A percentile compares a stretch with the other conserved stretches of the same genome.
These are phyloP conservation scores for Hipposideros larvatus DNA, from an alignment of 2,797 vertebrate species.

Conservation along the genomic window DNA sequence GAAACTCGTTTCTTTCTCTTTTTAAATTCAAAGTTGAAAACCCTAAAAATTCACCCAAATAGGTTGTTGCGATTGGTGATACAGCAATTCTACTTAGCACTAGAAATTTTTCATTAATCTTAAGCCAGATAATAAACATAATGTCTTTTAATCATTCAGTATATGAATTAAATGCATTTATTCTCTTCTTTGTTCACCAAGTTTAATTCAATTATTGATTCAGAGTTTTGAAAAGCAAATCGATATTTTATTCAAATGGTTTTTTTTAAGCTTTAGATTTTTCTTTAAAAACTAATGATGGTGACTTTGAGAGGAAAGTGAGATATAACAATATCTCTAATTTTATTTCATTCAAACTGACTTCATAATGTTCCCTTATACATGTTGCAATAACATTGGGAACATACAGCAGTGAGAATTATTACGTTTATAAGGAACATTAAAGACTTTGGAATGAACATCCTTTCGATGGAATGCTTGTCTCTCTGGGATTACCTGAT, in stretches of 20 bases:
- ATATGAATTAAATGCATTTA: neutral
- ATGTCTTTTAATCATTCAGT: neutral
- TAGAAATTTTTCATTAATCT: neutral
- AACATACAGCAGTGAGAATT: neutral
- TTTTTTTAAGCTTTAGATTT: conserved; percentile 51
- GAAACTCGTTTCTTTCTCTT: neutral
- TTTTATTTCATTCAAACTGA: conserved; percentile 43
- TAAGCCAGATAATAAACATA: neutral
- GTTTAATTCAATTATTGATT: conserved; percentile 20
- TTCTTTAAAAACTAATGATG: conserved; percentile 6
- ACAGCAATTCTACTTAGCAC: neutral
- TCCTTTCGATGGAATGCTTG: neutral
- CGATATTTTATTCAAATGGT: neutral
- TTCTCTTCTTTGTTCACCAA: conserved; percentile 9
- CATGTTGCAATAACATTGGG: neutral
- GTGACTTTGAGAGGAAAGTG: conserved; percentile 6
- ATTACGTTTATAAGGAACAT: neutral
- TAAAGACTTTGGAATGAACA: conserved; percentile 10
- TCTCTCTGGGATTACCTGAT: neutral
- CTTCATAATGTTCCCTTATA: neutral
- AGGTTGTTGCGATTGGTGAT: neutral
- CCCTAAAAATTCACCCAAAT: conserved; percentile 22
- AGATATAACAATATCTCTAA: neutral
- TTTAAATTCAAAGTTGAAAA: neutral
- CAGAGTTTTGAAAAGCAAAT: conserved; percentile 39